A percentile compares a stretch with the other conserved stretches of the same genome.
These are phyloP conservation scores for Camponotus fellah DNA, from an alignment of 2,888 invertebrate species.

Conservation along the genomic window DNA sequence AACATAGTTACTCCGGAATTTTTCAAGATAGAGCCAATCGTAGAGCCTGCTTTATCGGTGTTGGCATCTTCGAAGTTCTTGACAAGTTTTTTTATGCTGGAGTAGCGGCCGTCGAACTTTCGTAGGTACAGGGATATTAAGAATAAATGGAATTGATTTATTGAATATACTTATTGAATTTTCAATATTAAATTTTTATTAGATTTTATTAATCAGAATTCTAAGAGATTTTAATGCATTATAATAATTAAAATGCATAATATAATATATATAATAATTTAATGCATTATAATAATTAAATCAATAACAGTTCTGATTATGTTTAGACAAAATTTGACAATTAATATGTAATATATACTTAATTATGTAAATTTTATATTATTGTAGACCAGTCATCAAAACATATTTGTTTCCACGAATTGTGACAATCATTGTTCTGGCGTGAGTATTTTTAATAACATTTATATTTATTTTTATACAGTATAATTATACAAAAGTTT, in stretches of 20 bases:
- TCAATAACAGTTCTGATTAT: neutral
- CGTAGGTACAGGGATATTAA: slow-evolving; percentile 42
- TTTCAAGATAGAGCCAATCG: slow-evolving; percentile 57
- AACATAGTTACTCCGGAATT: slow-evolving; percentile 60
- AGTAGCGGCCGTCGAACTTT: slow-evolving; percentile 59
- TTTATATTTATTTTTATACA: neutral
- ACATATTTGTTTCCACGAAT: neutral
- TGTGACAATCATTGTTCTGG: neutral
- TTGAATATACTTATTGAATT: neutral
- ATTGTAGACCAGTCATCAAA: slow-evolving; percentile 8
- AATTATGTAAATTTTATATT: neutral
- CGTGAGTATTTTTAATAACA: slow-evolving; percentile 12
- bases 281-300: neutral
- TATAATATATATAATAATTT: too few relatives aligned
- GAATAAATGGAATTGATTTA: neutral
- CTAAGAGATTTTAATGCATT: neutral
- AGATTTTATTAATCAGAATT: neutral
- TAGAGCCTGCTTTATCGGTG: slow-evolving; percentile 43
- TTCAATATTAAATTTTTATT: neutral
- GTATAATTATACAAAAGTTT: neutral
- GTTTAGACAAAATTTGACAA: neutral
- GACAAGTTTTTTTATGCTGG: slow-evolving; percentile 54
- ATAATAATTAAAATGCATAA: too few relatives aligned
- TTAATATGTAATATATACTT: neutral
- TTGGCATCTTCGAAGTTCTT: slow-evolving; percentile 47